Evolutionary conservation across 2,113 vertebrate species (phyloP).

Genomic region (Rhabdomys dilectus): DNA sequence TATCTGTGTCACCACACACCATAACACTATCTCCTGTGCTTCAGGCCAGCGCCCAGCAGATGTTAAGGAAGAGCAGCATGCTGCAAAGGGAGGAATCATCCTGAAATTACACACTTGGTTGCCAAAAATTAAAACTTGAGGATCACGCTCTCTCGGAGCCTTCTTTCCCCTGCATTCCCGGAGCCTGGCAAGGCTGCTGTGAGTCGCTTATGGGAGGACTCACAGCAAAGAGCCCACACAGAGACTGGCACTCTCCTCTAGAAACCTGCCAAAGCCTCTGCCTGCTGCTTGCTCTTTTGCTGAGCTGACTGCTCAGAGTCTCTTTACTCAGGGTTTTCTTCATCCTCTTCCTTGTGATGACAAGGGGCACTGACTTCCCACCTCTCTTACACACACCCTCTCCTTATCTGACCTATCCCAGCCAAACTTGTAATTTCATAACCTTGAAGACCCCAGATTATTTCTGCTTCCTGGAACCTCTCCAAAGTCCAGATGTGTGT

Average conservation of each 20-base stretch:
- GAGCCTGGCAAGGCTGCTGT: background rate
- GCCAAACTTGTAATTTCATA: background rate
- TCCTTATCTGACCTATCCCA: background rate
- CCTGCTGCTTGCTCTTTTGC: background rate
- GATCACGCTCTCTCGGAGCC: slow-evolving; percentile 24
- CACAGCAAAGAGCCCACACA: slow-evolving; percentile 38
- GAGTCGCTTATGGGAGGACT: slow-evolving; percentile 32
- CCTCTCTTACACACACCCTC: too few species aligned
- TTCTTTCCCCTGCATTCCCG: background rate
- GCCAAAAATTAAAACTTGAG: slow-evolving; percentile 65
- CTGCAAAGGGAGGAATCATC: slow-evolving; percentile 63
- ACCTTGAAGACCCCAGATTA: background rate
- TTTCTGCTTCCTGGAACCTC: background rate
- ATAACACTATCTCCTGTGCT: background rate
- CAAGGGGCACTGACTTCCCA: background rate
- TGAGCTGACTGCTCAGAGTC: background rate
- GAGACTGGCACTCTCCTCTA: slow-evolving; percentile 12
- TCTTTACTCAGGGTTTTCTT: background rate
- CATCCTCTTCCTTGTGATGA: background rate
- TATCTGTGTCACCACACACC: background rate
- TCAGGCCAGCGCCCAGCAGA: slow-evolving; percentile 52
- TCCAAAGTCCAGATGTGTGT: background rate
- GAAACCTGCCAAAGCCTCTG: background rate
- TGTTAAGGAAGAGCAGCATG: slow-evolving; percentile 37
- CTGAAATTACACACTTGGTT: slow-evolving; percentile 60